Evolutionary conservation across 2,113 vertebrate genomes (phyloP), one percentile per base, ranked within the genome.

Genomic region (Pseudolaguvia tuberculata): DNA sequence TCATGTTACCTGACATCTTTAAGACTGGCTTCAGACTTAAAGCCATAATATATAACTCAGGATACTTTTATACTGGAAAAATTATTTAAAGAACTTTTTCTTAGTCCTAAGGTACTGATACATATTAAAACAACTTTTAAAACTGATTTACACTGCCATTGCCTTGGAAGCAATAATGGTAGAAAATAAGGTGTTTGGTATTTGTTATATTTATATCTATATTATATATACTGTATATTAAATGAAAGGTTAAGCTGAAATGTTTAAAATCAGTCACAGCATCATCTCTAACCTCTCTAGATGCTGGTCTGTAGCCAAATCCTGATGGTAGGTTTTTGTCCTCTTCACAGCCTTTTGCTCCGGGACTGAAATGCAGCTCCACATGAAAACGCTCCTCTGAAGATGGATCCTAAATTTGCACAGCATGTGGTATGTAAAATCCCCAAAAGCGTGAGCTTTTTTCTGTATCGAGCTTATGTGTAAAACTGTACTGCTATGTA

Each of bases 301-400:
- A 94, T 17, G 94, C 94, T 79, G 94, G 94, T 87, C 94, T 91
- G 78, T 95, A 95, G 61, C 94, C 94, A 83, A 93, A 94, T 55
- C 94, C 94, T 70, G 94, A 92, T 8, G 94, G 94, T 61, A 95
- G 87, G 81, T 94, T 94, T 87, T 94, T 94, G 77, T 95, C 93
- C 83, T 95, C 94, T 75, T 95, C 94, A 83, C 93, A 95, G 23
- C 94, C 94, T 88, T 95, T 95, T 21, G 94, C 94, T 84, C 94
- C 94, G 45, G 94, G 94, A 86, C 94, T 95, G 52, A 95, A 95
- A 81, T 95, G 94, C 58, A 95, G 89, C 74, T 95, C 94, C 70
- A 95, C 94, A 77, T 95, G 94, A 85, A 95, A 95, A 52, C 94
- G 91, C 39, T 95, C 94, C 79, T 95, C 94, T 0, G 94, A 95